Conservation (phyloP, 2,113 vertebrate genomes). For the Pseudopodoces humilis region DNA sequence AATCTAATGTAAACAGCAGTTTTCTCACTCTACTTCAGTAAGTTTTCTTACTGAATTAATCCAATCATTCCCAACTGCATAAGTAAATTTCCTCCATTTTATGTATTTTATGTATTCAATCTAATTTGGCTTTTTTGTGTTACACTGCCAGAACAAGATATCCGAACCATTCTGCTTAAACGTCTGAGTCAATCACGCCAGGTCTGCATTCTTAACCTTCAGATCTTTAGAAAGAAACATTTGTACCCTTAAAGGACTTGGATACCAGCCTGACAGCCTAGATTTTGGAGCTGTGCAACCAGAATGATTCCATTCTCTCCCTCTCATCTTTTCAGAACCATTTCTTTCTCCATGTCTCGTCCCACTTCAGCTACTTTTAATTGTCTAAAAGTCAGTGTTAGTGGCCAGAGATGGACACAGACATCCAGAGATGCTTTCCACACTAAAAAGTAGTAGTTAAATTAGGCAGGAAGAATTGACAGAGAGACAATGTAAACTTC, state of each 20-base stretch:
- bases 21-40: background rate
- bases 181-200: background rate
- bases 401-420: background rate
- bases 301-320: background rate
- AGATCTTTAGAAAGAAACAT: background rate
- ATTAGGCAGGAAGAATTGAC: background rate
- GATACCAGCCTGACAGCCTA: background rate
- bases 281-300: background rate
- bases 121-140: background rate
- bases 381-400: background rate
- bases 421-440: background rate
- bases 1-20: background rate
- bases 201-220: background rate
- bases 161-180: background rate
- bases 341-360: background rate
- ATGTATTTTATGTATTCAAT: background rate
- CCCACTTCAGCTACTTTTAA: background rate
- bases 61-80: background rate
- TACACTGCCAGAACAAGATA: background rate
- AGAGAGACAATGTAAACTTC: background rate
- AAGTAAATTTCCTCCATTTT: background rate
- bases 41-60: background rate
- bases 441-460: background rate
- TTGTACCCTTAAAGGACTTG: background rate
- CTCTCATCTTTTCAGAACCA: background rate